Base-by-base conservation (phyloP, 2,797 vertebrate species). In the Sebastes oblongus region DNA sequence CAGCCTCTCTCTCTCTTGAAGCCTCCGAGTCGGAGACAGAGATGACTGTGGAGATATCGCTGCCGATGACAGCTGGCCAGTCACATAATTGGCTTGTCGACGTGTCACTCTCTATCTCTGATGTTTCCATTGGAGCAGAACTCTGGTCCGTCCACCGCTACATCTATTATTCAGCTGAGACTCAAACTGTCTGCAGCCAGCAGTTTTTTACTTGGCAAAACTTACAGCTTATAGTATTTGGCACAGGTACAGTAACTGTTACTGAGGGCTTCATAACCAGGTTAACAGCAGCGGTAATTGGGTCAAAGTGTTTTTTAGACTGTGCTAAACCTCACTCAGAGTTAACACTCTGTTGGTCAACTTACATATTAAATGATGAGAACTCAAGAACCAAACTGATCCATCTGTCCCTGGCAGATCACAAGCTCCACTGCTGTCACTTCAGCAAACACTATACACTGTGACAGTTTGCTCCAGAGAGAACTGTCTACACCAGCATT, bases 101-200 rank as follows among this genome's bases (percentile, higher is more conserved):
- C 78, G 52, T 86, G 86, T 91, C 89, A 85, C 55, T 86, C 81
- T 82, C 64, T 36, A 54, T 84, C 83, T 68, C 71, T 80, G 80
- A 88, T 87, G 78, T 83, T 90, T 88, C 77, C 84, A 78, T 75
- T 88, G 88, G 85, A 86, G 85, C 88, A 79, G 84, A 92, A 86
- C 77, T 52, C 59, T 42, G 71, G 86, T 85, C 36, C 66, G 2
- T 81, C 76, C 66, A 27, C 46, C 7, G 62, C 82, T 72, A 71
- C 86, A 90, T 91, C 84, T 86, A 94, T 92, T 89, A 94, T 91
- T 92, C 83, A 93, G 50, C 83, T 80, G 65, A 73, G 73, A 89
- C 85, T 77, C 80, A 83, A 85, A 78, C 74, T 86, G 86, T 87
- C 85, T 27, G 52, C 73, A 83, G 86, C 80, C 76, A 91, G 89